Conservation (phyloP, 1,140 invertebrate species). For the Drosophila ironensis region DNA sequence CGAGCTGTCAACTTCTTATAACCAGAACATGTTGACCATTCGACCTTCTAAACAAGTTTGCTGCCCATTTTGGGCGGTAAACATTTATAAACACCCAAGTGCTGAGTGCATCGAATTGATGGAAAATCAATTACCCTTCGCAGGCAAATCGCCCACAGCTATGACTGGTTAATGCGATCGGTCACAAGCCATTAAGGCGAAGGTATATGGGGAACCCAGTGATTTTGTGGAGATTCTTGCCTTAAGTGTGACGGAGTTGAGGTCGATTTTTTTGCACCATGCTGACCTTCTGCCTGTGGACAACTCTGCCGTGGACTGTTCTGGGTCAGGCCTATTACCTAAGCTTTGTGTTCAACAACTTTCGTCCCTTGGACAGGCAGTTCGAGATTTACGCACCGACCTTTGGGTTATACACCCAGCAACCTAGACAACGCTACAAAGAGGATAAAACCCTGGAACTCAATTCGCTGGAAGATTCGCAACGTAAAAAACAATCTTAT, state of each 20-base stretch:
- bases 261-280: conserved; percentile 9
- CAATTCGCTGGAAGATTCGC: conserved; percentile 14
- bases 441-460: conserved; percentile 14
- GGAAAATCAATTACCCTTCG: background rate
- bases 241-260: background rate
- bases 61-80: too few species aligned
- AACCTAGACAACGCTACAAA: background rate
- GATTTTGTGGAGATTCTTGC: background rate
- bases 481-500: background rate
- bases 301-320: conserved; percentile 29
- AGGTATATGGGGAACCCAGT: conserved; percentile 47
- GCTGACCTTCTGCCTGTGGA: conserved; percentile 37
- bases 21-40: too few species aligned
- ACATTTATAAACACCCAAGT: too few species aligned
- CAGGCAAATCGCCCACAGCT: background rate
- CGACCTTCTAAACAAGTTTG: too few species aligned
- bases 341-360: conserved; percentile 64
- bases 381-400: background rate
- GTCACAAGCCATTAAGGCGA: conserved; percentile 17
- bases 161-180: conserved; percentile 8
- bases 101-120: background rate
- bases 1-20: too few species aligned
- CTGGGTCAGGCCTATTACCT: conserved; percentile 57
- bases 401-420: background rate
- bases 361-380: background rate